Base-by-base conservation (phyloP, 1,140 invertebrate genomes). In the Drosophila paulistorum region DNA sequence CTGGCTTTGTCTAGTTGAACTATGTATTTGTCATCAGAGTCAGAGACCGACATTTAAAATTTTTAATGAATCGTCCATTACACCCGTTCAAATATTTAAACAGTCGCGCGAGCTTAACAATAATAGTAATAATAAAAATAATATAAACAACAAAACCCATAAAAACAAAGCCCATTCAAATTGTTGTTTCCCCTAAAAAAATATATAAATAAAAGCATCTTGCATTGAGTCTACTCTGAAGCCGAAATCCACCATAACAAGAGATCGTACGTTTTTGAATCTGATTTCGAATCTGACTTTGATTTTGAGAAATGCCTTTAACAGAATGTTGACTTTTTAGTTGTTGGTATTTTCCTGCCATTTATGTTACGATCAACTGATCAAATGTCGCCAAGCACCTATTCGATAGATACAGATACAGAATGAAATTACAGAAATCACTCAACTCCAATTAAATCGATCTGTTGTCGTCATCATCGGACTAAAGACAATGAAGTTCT, bases 31-130 rank as follows among this genome's bases (percentile, higher is more conserved):
- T 83, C 77, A 83, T 77, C 60, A 48, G 7, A 48, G 45, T 48
- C 17, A 58, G 39, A 17, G 35, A 51, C 33, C 39, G 54, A 23
- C 42, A 59, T 41, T 68, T 61, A 59, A 71, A 71, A 68, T 70
- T 68, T 55, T 57, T 58, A 62, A 67, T 69, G 71, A 77, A 69
- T 78, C 66, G 58, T 58, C 59, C 68, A 71, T 76, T 71, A 76
- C 75, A 85, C 64, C 37, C 72, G 72, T 70, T 70, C 33, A 75
- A 86, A 85, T 82, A 85, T 85, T 85, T 66, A 58, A 41, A 35
- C 48, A 74, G 63, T 76, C 68, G 58, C 39, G 65, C 37, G 48
- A 26, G 23, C 6, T 74, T 30, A 13, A 59, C 10, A 51, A 51
- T 48, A 48, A 48, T 48, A 48, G 45, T 51, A 51, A 51, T 51